Percentiles rank a stretch among this genome's conserved stretches.
phyloP scores from a whole-genome alignment of 2,888 invertebrate species.

The Drosophila eohydei region DNA sequence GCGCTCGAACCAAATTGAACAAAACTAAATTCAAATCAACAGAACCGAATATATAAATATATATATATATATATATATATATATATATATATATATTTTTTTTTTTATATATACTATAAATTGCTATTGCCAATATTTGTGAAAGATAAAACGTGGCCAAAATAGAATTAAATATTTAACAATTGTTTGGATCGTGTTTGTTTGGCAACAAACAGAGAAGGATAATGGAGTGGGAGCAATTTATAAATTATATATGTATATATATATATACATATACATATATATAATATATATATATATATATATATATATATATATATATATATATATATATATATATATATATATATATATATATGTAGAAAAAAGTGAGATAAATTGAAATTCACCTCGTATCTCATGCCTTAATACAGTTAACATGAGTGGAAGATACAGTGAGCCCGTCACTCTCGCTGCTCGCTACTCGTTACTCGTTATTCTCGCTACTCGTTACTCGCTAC shows the following conservation, averaged over 20 bases:
- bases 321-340: constrained; percentile 16
- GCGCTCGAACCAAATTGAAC: constrained; percentile 1
- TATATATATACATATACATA: constrained; percentile 8
- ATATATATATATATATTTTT: neutral
- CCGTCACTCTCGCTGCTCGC: constrained; percentile 26
- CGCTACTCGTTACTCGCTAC: constrained; percentile 16
- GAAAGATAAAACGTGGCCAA: constrained; percentile 40
- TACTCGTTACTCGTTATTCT: constrained; percentile 13
- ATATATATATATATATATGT: constrained; percentile 4
- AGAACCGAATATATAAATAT: constrained; percentile 8
- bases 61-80: neutral
- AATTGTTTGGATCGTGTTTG: constrained; percentile 28
- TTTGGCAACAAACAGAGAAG: constrained; percentile 17
- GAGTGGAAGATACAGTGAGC: constrained; percentile 41
- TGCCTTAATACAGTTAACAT: constrained; percentile 57
- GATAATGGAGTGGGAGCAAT: constrained; percentile 19
- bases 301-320: constrained; percentile 5
- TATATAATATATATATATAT: constrained; percentile 9
- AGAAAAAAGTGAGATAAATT: constrained; percentile 51
- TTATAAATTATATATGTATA: constrained; percentile 19
- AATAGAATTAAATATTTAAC: constrained; percentile 40
- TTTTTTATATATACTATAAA: neutral
- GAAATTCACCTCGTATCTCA: constrained; percentile 73
- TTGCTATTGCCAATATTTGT: constrained; percentile 28
- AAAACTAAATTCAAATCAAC: constrained; percentile 17